Base-by-base conservation (phyloP, 2,113 vertebrate species). In the Paradisaea rubra region DNA sequence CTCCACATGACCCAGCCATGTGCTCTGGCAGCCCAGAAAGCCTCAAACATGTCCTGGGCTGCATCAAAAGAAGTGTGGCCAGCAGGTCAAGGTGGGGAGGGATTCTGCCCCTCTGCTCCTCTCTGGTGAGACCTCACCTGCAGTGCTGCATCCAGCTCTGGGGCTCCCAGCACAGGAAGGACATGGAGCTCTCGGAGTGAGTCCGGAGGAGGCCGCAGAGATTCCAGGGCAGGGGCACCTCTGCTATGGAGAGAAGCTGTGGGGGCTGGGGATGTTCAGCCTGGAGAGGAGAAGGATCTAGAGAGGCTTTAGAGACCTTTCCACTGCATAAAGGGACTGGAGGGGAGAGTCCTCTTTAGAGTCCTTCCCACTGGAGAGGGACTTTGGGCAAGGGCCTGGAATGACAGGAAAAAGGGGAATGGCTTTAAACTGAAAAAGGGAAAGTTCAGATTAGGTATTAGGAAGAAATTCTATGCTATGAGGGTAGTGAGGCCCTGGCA, bases 161-260 rank as follows among this genome's bases (percentile, higher is more conserved):
- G 4, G 16, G 8, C 1, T 24, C 21, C 31, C 31, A 57, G 7
- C 5, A 44, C 0, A 7, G 37, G 9, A 42, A 27, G 21, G 14
- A 22, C 11, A 3, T 18, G 42, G 8, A 64, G 17, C 11, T 60
- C 16, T 27, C 30, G 47, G 9, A 47, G 11, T 0, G 0, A 60
- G 53, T 41, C 20, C 78, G 17, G 25, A 53, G 24, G 24, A 41
- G 4, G n/a, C 13, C n/a, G 15, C 20, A 21, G 39, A 30, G 7
- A 7, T n/a, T 11, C 35, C 16, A 41, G 24, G 5, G 20, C 0
- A 6, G 28, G 30, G 9, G 6, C 4, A 9, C 7, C 4, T 68
- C 69, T 45, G 16, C 16, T n/a, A 1, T 30, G 28, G 24, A 25
- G 23, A 19, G 7, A 68, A 13, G 7, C 24, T 53, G 6, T 8